These are phyloP conservation scores for Drosophila dives DNA, from an alignment of 2,888 invertebrate species.

Conservation along the genomic window DNA sequence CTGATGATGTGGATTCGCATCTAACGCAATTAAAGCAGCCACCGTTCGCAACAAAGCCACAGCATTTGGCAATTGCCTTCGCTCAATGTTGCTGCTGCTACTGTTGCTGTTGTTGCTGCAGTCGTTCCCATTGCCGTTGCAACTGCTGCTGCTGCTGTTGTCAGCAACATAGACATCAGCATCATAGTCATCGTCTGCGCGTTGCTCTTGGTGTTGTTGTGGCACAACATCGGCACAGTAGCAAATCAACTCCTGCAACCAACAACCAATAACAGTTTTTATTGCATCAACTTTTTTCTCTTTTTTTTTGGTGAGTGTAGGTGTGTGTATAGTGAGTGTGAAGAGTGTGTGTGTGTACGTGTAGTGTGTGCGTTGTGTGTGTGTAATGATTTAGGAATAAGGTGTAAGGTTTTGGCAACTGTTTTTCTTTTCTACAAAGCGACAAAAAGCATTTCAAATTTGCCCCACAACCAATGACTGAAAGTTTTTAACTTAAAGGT, in stretches of 20 bases:
- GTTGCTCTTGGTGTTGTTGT: slow-evolving; percentile 50
- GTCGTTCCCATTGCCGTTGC: slow-evolving; percentile 41
- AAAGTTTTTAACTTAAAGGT: slow-evolving; percentile 11
- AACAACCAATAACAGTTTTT: slow-evolving; percentile 86
- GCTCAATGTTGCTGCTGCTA: slow-evolving; percentile 53
- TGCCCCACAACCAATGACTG: slow-evolving; percentile 41
- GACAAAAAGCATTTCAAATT: slow-evolving; percentile 28
- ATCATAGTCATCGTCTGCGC: slow-evolving; percentile 81
- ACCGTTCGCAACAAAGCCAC: slow-evolving; percentile 83
- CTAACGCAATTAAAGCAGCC: slow-evolving; percentile 82
- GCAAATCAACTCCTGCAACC: slow-evolving; percentile 89
- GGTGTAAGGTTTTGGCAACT: slow-evolving; percentile 3
- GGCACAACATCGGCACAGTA: slow-evolving; percentile 87
- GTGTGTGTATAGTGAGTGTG: slow-evolving; percentile 14
- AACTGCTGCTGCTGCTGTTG: slow-evolving; percentile 36
- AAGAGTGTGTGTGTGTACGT: slow-evolving; percentile 11
- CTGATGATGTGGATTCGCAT: slow-evolving; percentile 85
- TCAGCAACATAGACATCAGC: slow-evolving; percentile 73
- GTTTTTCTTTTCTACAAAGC: slow-evolving; percentile 44
- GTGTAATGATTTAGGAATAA: slow-evolving; percentile 15
- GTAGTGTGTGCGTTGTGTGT: slow-evolving; percentile 13
- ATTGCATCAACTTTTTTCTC: slow-evolving; percentile 72
- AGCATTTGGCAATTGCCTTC: slow-evolving; percentile 78
- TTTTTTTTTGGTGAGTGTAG: slow-evolving; percentile 17
- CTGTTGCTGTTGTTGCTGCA: slow-evolving; percentile 33